A percentile compares a stretch with the other conserved stretches of the same genome.
Evolutionary conservation across 1,140 invertebrate genomes (phyloP).

Genomic region (Leucophenga varia): DNA sequence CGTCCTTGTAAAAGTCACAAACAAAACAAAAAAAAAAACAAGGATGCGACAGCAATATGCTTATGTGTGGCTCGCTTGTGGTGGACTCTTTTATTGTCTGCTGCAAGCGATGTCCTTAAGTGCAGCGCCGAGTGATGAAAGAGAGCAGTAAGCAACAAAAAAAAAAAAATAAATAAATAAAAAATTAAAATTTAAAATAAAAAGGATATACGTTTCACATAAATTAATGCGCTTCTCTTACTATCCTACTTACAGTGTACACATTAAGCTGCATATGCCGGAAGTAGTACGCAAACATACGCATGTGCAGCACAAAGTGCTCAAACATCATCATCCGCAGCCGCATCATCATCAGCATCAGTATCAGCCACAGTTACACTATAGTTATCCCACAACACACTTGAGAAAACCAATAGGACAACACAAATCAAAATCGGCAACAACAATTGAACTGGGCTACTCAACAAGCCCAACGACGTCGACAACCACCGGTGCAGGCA

Average conservation of each 20-base stretch:
- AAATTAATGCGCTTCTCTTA: neutral
- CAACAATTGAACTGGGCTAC: slow-evolving; percentile 23
- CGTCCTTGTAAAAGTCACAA: neutral
- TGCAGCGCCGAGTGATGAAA: slow-evolving; percentile 22
- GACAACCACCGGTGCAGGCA: slow-evolving; percentile 27
- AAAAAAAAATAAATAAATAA: neutral
- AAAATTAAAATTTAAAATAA: slow-evolving; percentile 3
- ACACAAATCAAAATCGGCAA: too few relatives aligned
- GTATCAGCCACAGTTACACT: too few relatives aligned
- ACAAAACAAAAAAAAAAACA: slow-evolving; percentile 1
- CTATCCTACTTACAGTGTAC: slow-evolving; percentile 25
- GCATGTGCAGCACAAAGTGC: slow-evolving; percentile 41
- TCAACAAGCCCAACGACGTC: slow-evolving; percentile 39
- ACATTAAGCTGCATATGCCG: slow-evolving; percentile 49
- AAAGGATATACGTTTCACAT: neutral
- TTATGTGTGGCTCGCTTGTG: too few relatives aligned
- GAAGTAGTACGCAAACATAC: slow-evolving; percentile 42
- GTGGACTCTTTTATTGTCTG: too few relatives aligned
- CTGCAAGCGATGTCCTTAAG: too few relatives aligned
- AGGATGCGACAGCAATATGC: neutral
- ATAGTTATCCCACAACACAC: too few relatives aligned
- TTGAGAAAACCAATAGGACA: too few relatives aligned
- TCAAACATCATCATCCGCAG: slow-evolving; percentile 20
- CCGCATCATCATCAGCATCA: slow-evolving; percentile 1
- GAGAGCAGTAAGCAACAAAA: slow-evolving; percentile 25